Base-by-base conservation (phyloP, 2,797 vertebrate genomes). In the Propithecus deckenii region DNA sequence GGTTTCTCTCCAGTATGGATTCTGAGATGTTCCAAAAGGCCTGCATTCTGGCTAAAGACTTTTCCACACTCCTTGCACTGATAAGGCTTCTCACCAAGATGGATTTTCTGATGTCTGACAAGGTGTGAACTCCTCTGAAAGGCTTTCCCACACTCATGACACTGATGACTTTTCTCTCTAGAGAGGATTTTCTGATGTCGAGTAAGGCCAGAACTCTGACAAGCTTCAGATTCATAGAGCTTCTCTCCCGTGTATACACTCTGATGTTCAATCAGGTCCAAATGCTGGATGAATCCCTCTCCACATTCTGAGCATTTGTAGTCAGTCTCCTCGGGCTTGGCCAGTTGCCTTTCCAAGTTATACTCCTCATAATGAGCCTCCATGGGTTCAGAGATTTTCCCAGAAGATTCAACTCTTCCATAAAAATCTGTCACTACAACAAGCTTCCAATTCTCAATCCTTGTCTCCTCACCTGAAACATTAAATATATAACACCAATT, bases 1-100 rank as follows among this genome's bases (percentile, higher is more conserved):
- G 97, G 97, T n/a, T 92, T 98, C 92, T 98, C 98, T 76, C 97
- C 97, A 35, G 97, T 97, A 6, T 98, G 98, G 83, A 97, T 97
- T 75, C 95, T 87, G 55, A 97, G 94, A 65, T 98, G 97, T 35
- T 98, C 97, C 78, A 96, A 46, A 59, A 98, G 96, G 72, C 96
- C 97, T 57, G 97, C 80, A 2, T 97, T 98, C 94, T 98, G 97
- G 67, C 96, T 97, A 18, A 98, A 98, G 57, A 96, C 97, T 80
- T 97, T 98, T 7, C 94, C 95, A 87, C 97, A 97, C 76, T 97
- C 97, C 30, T 89, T 96, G 86, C 97, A 98, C 84, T 94, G 91
- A 89, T 93, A 97, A 28, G 97, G 97, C 79, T 97, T 98, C 95
- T 97, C 96, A 17, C 97, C 96, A 72, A 95, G 97, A 84, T 97